phyloP scores from a whole-genome alignment of 2,113 vertebrate species.

The Platysternon megacephalum region DNA sequence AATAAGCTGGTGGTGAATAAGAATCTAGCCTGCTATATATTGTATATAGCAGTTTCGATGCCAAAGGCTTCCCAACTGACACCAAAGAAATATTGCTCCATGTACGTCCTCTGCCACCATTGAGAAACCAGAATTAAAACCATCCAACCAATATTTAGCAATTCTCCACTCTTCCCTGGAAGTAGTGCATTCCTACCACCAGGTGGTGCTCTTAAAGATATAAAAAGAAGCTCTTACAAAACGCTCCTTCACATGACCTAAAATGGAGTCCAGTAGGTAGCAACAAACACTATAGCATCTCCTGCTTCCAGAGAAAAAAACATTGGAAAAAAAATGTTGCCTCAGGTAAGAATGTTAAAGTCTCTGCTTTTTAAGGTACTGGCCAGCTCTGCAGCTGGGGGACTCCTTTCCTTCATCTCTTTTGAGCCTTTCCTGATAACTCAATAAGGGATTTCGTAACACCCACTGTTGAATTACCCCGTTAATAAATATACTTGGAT shows the following conservation, averaged over 20 bases:
- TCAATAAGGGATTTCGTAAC: background rate
- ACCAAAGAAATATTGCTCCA: background rate
- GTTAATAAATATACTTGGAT: background rate
- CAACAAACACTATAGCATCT: background rate
- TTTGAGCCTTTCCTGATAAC: background rate
- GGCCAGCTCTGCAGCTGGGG: background rate
- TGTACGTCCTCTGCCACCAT: background rate
- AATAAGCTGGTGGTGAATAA: background rate
- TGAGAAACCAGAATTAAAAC: background rate
- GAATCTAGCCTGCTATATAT: background rate
- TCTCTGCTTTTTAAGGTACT: background rate
- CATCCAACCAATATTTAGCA: background rate
- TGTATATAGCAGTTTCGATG: background rate
- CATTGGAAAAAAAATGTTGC: background rate
- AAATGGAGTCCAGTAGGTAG: background rate
- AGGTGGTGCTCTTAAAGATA: background rate
- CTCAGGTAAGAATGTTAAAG: background rate
- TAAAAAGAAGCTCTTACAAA: background rate
- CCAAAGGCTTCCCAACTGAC: background rate
- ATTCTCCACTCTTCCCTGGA: background rate
- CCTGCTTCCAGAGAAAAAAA: background rate
- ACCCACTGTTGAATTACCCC: background rate
- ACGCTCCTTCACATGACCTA: background rate
- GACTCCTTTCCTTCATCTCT: background rate
- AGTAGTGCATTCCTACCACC: background rate